Conservation (phyloP, 1,140 invertebrate species). For the Drosophila pandora region DNA sequence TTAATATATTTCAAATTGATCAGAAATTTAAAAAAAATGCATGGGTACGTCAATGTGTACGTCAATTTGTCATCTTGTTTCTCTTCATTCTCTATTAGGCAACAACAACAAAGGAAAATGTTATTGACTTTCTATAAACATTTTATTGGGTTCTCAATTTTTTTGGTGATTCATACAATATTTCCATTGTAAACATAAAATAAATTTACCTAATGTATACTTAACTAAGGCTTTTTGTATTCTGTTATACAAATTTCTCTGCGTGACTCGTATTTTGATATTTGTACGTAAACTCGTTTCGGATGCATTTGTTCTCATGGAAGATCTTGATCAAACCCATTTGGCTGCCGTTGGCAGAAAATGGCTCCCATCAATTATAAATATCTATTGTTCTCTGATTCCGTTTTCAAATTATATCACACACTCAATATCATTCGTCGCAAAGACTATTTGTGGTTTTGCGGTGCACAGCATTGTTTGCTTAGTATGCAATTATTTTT, state of each 20-base stretch:
- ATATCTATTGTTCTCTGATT: slow-evolving; percentile 53
- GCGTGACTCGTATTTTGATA: slow-evolving; percentile 58
- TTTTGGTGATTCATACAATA: slow-evolving; percentile 57
- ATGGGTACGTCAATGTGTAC: too few species aligned
- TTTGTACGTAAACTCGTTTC: slow-evolving; percentile 68
- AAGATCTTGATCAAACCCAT: slow-evolving; percentile 51
- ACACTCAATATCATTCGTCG: slow-evolving; percentile 38
- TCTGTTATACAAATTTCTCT: slow-evolving; percentile 27
- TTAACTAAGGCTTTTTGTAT: slow-evolving; percentile 19
- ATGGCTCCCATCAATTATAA: slow-evolving; percentile 16
- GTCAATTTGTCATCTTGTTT: too few species aligned
- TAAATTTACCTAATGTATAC: slow-evolving; percentile 47
- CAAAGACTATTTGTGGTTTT: slow-evolving; percentile 8
- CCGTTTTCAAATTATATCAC: slow-evolving; percentile 40
- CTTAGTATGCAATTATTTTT: not conserved
- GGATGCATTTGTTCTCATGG: slow-evolving; percentile 43
- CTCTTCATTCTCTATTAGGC: too few species aligned
- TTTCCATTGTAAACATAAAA: slow-evolving; percentile 67
- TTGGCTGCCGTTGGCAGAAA: slow-evolving; percentile 21
- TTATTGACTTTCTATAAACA: slow-evolving; percentile 28
- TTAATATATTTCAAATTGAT: too few species aligned
- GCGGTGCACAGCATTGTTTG: slow-evolving; percentile 8
- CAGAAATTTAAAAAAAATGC: too few species aligned
- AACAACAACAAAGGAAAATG: too few species aligned
- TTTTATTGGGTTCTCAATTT: slow-evolving; percentile 29